Percentiles rank a stretch among this genome's conserved stretches.
These are phyloP conservation scores for Papilio demoleus DNA, from an alignment of 2,888 invertebrate species.

Conservation along the genomic window DNA sequence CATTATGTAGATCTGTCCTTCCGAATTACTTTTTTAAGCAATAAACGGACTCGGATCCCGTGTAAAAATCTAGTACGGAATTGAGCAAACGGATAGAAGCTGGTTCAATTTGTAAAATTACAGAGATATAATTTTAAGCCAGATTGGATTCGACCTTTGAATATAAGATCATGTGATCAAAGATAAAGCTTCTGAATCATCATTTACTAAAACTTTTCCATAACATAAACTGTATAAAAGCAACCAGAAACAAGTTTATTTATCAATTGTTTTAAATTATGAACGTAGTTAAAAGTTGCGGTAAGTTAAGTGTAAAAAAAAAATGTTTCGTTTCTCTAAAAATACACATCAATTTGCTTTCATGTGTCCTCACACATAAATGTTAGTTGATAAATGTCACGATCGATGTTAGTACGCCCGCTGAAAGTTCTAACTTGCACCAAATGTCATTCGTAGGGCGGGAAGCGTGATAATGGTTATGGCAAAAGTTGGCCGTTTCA, in stretches of 20 bases:
- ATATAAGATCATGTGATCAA: too few species aligned
- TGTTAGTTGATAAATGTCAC: conserved; percentile 30
- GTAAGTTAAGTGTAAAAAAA: too few species aligned
- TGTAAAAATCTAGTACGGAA: conserved; percentile 70
- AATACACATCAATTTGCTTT: neutral
- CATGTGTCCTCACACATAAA: conserved; percentile 16
- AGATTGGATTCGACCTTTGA: neutral
- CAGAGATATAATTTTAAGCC: conserved; percentile 38
- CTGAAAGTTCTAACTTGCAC: conserved; percentile 50
- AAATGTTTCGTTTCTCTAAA: too few species aligned
- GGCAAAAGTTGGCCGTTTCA: conserved; percentile 71
- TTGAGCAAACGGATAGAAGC: conserved; percentile 49
- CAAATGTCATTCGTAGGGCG: conserved; percentile 61
- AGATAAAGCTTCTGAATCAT: too few species aligned
- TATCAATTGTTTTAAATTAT: too few species aligned
- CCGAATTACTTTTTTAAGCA: conserved; percentile 79
- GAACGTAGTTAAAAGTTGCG: too few species aligned
- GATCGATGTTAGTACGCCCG: conserved; percentile 37
- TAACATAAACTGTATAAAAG: too few species aligned
- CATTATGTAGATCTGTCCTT: conserved; percentile 78
- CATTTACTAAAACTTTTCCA: too few species aligned
- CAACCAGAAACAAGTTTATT: too few species aligned
- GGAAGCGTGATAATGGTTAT: conserved; percentile 79
- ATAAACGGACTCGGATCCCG: conserved; percentile 73
- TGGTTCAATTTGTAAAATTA: conserved; percentile 43